Evolutionary conservation across 2,113 vertebrate genomes (phyloP), one percentile per base, ranked within the genome.

Genomic region (Rhineura floridana): DNA sequence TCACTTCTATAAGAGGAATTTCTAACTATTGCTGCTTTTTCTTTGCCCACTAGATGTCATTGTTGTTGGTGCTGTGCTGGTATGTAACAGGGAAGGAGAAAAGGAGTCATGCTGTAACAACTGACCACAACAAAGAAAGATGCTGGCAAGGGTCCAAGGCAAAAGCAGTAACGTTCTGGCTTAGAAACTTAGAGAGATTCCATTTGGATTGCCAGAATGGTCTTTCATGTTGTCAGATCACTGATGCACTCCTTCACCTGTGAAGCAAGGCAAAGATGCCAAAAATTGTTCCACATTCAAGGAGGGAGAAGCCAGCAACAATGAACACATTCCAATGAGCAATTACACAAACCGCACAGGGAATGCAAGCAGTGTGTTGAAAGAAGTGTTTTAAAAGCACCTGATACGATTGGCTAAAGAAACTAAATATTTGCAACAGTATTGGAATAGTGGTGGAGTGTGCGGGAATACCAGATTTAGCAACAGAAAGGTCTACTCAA

Each of bases 11-110:
- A 65, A 67, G 19, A n/a, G 75, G 21, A 69, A 36, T 10, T 50
- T 36, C 21, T 39, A 62, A 21, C 62, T n/a, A 25, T 21, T 42
- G n/a, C 72, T 77, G 79, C 69, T 81, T 73, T 76, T 67, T 50
- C 23, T 36, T 83, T 95, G 77, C 65, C 96, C 97, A 94, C 96
- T 95, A 91, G 96, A 93, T 95, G 96, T 94, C 96, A 93, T 86
- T 95, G 95, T 86, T 95, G 96, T 23, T 69, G 93, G 94, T 44
- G 87, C 79, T 87, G 79, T 92, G 89, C 59, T 25, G 52, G 82
- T 85, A 36, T 10, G 36, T 1, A 87, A 93, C 85, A 93, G 92
- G 91, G 90, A 94, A 94, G 87, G 44, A 86, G 50, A 67, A 13
- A 33, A 28, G 25, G 15, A 63, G 42, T 23, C 10, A 8, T 19